Evolutionary conservation across 1,140 invertebrate species (phyloP), one percentile per base, ranked within the genome.

Genomic region (Halesus radiatus): DNA sequence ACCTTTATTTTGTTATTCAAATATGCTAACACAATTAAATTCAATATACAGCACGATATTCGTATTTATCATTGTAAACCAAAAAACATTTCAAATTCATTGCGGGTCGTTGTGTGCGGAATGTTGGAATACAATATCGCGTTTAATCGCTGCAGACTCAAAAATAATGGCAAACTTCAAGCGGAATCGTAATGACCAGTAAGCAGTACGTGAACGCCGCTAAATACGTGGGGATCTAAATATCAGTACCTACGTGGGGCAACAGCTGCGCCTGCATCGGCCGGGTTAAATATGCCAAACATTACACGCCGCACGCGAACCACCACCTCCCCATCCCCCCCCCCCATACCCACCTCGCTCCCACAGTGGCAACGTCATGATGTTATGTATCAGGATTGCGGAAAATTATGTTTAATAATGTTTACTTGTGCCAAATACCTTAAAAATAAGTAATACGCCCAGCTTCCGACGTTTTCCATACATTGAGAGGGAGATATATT

Each of bases 181-280:
- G 58, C 74, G 29, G 74, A 76, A 76, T 76, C 26, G 45, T 76
- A 76, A 76, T 64, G 74, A 60, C 58, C 74, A 16, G 54, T 62
- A 62, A 76, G 74, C 72, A 56, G 72, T 20, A 52, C 50, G 23
- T 37, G 29, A 23, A 75, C 23, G 20, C 8, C 6, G 72, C 72
- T 56, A 37, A 22, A 32, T 54, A 37, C 72, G 68, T 72, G 68
- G 68, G 32, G 68, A 20, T 45, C 62, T 66, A 66, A 66, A 66
- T 66, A 37, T 37, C n/a, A 64, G 56, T 23, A 15, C 54, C n/a
- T 32, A 29, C 29, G 15, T 13, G 22, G 37, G 26, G 76, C 22
- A 58, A 75, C 56, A 75, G 52, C 26, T 54, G 56, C 18, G 45
- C 56, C 54, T 29, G 29, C 23, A 22, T n/a, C 54, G 29, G 37